Evolutionary conservation across 2,888 invertebrate species (phyloP).

Genomic region (Netelia melanura): DNA sequence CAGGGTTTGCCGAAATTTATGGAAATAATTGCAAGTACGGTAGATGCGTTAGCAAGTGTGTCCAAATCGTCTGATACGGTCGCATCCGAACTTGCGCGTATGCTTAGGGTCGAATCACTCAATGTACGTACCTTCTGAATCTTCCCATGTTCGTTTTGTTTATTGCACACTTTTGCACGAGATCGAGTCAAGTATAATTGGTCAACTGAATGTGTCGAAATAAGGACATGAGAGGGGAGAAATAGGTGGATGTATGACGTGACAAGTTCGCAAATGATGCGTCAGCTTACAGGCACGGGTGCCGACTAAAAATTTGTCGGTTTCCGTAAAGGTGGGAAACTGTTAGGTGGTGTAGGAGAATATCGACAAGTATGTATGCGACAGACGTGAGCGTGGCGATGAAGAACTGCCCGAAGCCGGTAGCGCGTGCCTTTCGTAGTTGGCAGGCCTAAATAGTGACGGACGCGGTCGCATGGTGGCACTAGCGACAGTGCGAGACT

Average conservation of each 20-base stretch:
- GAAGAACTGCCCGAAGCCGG: slow-evolving; percentile 31
- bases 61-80: slow-evolving; percentile 7
- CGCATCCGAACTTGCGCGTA: neutral
- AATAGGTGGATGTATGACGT: slow-evolving; percentile 1
- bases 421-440: slow-evolving; percentile 26
- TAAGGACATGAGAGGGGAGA: slow-evolving; percentile 44
- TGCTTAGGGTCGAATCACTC: slow-evolving; percentile 5
- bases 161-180: slow-evolving; percentile 10
- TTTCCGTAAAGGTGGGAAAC: neutral
- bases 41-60: neutral
- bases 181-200: slow-evolving; percentile 17
- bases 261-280: slow-evolving; percentile 8
- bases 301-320: slow-evolving; percentile 39
- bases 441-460: slow-evolving; percentile 34
- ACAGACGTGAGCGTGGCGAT: neutral
- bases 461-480: slow-evolving; percentile 68
- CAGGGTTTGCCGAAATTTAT: slow-evolving; percentile 7
- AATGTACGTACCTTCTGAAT: slow-evolving; percentile 75
- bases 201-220: slow-evolving; percentile 15
- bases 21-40: slow-evolving; percentile 15
- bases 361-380: neutral
- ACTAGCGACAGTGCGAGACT: slow-evolving; percentile 19
- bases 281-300: neutral
- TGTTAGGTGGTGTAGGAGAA: slow-evolving; percentile 21
- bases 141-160: slow-evolving; percentile 74